Evolutionary conservation across 2,888 invertebrate species (phyloP), one percentile per base, ranked within the genome.

Genomic region (Anoncus sp.): DNA sequence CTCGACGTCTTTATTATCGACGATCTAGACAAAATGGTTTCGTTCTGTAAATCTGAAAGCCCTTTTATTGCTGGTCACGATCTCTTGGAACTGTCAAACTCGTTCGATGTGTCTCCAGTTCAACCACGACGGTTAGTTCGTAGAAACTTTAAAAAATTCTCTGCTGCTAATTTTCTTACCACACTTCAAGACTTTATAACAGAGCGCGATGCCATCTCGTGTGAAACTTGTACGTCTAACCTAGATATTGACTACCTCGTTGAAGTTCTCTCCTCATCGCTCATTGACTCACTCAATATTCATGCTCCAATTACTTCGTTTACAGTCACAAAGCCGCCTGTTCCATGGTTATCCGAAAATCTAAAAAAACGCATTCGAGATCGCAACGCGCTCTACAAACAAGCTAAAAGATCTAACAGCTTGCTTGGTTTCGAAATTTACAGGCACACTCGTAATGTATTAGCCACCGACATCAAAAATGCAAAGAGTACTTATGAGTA

Each of bases 41-140:
- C 20, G 10, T 65, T 45, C 31, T 14, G 20, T 9, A 49, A 65
- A 45, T 47, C 65, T 3, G 27, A 43, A 4, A 10, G 22, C 4
- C 65, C 65, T 6, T 45, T 49, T 14, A 65, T 65, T 20, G 65
- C 47, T 1, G 47, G 47, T 18, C 47, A 47, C 16, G 65, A 65
- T 65, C 9, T 57, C 6, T 35, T 22, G 16, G 6, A 14, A 2
- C 16, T 47, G 16, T 3, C n/a, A 2, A 16, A 47, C 16, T 6
- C 16, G 2, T 14, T 16, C 6, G 16, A 16, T 3, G 16, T 16
- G 1, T 6, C 6, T 7, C 47, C 16, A 2, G 18, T 18, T 3
- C 18, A 16, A 16, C 7, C 16, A 7, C 16, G 3, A 2, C 47
- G 18, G 16, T 2, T 16, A 2, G 16, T 16, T 3, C 43, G 43